A percentile compares a stretch with the other conserved stretches of the same genome.
phyloP scores from a whole-genome alignment of 1,140 invertebrate genomes.

The Phortica variegata region DNA sequence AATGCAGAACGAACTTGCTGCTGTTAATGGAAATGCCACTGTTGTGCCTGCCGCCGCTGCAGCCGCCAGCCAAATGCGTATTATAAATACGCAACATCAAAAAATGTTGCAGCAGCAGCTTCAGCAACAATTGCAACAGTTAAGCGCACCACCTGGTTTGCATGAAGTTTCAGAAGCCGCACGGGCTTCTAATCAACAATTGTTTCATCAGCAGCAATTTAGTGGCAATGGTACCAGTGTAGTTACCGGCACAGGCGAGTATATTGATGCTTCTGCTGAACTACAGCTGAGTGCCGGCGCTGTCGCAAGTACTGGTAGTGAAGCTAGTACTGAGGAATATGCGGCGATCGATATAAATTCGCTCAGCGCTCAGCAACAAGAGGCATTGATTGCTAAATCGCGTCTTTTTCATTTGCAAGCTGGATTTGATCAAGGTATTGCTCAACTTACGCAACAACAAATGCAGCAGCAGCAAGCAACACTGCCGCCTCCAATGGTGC shows the following conservation, averaged over 20 bases:
- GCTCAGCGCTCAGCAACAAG: conserved; percentile 49
- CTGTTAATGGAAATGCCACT: conserved; percentile 38
- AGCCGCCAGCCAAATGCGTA: conserved; percentile 34
- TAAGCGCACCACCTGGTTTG: conserved; percentile 57
- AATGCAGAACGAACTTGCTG: conserved; percentile 47
- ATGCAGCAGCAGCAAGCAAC: conserved; percentile 11
- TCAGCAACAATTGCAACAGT: conserved; percentile 56
- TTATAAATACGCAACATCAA: conserved; percentile 43
- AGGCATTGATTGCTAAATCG: conserved; percentile 52
- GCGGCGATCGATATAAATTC: conserved; percentile 49
- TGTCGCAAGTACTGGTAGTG: conserved; percentile 27
- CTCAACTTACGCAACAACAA: conserved; percentile 28
- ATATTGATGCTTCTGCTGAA: conserved; percentile 32
- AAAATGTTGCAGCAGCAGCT: conserved; percentile 58
- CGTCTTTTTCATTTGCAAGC: conserved; percentile 51
- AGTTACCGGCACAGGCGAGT: conserved; percentile 38
- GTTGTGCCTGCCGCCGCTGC: conserved; percentile 22
- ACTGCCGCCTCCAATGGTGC: conserved; percentile 17
- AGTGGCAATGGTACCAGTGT: conserved; percentile 33
- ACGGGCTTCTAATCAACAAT: conserved; percentile 56
- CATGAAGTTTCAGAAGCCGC: conserved; percentile 63
- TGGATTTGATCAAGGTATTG: conserved; percentile 45
- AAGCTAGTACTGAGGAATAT: conserved; percentile 39
- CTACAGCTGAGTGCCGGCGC: conserved; percentile 28
- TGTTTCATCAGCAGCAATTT: conserved; percentile 50